Evolutionary conservation across 2,888 invertebrate genomes (phyloP).

Genomic region (Dorcus hopei): DNA sequence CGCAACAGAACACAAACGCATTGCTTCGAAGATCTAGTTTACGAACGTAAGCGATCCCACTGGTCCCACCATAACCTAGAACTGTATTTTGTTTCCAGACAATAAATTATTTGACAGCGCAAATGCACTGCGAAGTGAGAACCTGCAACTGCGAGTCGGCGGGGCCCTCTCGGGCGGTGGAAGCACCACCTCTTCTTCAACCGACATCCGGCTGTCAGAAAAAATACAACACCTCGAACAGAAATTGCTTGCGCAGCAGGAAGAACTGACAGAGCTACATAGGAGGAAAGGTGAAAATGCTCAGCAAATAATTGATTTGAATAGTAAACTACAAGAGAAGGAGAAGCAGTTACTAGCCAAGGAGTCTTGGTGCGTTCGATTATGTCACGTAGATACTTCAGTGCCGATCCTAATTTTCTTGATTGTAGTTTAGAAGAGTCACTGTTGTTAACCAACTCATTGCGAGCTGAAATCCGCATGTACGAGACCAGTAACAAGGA

Average conservation of each 20-base stretch:
- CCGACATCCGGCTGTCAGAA: conserved; percentile 46
- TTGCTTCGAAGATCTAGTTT: conserved; percentile 76
- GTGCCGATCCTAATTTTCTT: too few relatives aligned
- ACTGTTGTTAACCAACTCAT: conserved; percentile 35
- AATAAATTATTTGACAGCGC: conserved; percentile 83
- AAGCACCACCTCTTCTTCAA: conserved; percentile 36
- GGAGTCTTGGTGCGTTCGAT: conserved; percentile 62
- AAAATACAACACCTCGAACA: conserved; percentile 77
- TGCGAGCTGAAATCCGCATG: conserved; percentile 72
- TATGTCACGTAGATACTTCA: too few relatives aligned
- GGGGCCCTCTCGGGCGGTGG: conserved; percentile 49
- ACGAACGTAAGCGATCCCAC: conserved; percentile 67
- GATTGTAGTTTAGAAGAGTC: conserved; percentile 65
- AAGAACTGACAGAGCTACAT: conserved; percentile 89
- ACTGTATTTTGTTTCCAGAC: conserved; percentile 55
- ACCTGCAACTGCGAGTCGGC: conserved; percentile 79
- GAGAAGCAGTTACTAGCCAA: conserved; percentile 72
- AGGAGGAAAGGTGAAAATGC: conserved; percentile 88
- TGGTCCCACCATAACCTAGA: neutral
- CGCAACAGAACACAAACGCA: conserved; percentile 73
- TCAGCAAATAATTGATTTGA: conserved; percentile 89
- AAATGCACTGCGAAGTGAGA: conserved; percentile 76
- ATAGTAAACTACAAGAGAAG: conserved; percentile 79
- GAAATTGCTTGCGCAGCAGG: conserved; percentile 81
- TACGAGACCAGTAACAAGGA: conserved; percentile 70